Percentiles rank a stretch among this genome's conserved stretches.
Evolutionary conservation across 2,888 invertebrate genomes (phyloP).

Genomic region (Drosophila macrospina): DNA sequence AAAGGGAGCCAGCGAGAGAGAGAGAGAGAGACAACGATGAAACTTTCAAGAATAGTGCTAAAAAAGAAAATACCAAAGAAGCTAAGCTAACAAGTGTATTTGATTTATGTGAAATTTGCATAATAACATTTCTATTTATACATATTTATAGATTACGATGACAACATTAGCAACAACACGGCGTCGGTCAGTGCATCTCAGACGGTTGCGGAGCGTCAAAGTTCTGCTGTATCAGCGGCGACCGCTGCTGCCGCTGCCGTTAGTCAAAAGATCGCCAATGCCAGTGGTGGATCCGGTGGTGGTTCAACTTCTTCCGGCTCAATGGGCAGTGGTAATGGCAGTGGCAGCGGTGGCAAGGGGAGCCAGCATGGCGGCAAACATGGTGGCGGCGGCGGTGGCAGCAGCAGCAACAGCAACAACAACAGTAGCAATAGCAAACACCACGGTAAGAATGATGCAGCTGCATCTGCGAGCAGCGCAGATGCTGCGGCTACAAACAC

Average conservation of each 20-base stretch:
- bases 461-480: slow-evolving; percentile 64
- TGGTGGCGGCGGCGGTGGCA: slow-evolving; percentile 21
- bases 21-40: not conserved
- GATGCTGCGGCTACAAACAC: slow-evolving; percentile 69
- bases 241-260: slow-evolving; percentile 75
- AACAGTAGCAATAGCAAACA: slow-evolving; percentile 43
- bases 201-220: slow-evolving; percentile 65
- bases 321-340: slow-evolving; percentile 19
- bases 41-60: not conserved
- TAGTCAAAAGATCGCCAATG: slow-evolving; percentile 71
- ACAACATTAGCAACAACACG: slow-evolving; percentile 68
- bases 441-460: slow-evolving; percentile 79
- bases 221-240: slow-evolving; percentile 73
- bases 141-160: slow-evolving; percentile 81
- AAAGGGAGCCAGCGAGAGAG: not conserved
- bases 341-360: slow-evolving; percentile 15
- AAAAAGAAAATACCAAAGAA: not conserved
- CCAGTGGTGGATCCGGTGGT: slow-evolving; percentile 12
- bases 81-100: not conserved
- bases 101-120: not conserved
- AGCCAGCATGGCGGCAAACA: slow-evolving; percentile 53
- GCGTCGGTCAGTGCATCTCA: slow-evolving; percentile 27
- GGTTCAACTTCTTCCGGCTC: slow-evolving; percentile 34
- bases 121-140: slow-evolving; percentile 2
- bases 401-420: slow-evolving; percentile 28